These are phyloP conservation scores for Drosophila diplacantha DNA, from an alignment of 2,888 invertebrate species.

Conservation along the genomic window DNA sequence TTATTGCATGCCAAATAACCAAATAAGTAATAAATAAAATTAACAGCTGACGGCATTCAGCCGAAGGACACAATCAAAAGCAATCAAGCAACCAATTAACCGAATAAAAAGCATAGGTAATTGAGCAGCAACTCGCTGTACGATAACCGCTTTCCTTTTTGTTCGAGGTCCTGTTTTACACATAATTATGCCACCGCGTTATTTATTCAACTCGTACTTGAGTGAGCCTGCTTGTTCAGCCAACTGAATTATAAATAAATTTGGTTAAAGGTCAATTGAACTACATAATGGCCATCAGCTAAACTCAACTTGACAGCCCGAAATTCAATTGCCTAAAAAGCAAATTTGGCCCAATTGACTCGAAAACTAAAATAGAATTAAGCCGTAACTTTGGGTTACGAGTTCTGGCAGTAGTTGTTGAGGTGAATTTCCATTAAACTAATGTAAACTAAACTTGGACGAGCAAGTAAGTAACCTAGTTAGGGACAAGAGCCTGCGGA, in stretches of 20 bases:
- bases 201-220: constrained; percentile 5
- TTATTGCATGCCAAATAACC: neutral
- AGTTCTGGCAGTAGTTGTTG: neutral
- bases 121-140: neutral
- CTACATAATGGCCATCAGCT: neutral
- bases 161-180: neutral
- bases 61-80: too few species aligned
- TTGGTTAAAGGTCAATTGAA: constrained; percentile 1
- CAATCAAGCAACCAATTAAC: neutral
- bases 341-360: neutral
- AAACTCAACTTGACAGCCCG: neutral
- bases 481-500: constrained; percentile 52
- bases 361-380: neutral
- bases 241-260: constrained; percentile 4
- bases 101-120: neutral
- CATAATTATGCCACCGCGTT: neutral
- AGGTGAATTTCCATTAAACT: neutral
- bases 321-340: neutral
- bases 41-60: neutral
- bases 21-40: neutral
- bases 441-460: neutral
- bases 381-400: neutral
- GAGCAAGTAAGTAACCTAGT: neutral
- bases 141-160: neutral
- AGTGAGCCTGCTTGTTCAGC: neutral